phyloP scores from a whole-genome alignment of 1,140 invertebrate genomes.

The Philotrypesis tridentata region DNA sequence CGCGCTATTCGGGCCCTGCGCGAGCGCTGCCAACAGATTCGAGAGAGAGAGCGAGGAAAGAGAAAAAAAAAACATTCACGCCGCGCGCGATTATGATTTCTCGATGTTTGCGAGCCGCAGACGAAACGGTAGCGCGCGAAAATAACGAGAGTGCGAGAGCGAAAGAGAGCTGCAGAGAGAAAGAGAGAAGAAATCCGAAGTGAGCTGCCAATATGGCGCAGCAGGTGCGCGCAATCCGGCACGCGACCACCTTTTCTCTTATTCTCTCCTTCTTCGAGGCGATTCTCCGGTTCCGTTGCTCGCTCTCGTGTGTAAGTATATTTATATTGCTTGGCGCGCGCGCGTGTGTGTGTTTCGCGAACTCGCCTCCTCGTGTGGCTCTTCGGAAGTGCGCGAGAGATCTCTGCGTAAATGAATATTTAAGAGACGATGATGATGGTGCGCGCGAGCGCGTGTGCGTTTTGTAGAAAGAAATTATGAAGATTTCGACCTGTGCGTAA shows the following conservation, averaged over 20 bases:
- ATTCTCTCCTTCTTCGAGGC: conserved; percentile 16
- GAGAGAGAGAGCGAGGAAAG: too few species aligned
- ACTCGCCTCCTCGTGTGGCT: background rate
- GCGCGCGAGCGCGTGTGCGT: too few species aligned
- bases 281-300: too few species aligned
- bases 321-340: too few species aligned
- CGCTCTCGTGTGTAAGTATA: too few species aligned
- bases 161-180: conserved; percentile 1
- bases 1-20: too few species aligned
- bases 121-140: too few species aligned
- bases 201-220: conserved; percentile 35
- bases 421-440: too few species aligned
- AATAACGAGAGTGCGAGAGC: background rate
- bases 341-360: background rate
- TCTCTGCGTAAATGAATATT: background rate
- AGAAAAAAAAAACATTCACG: too few species aligned
- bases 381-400: background rate
- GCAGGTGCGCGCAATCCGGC: conserved; percentile 42
- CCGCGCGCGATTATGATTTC: too few species aligned
- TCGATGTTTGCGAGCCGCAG: too few species aligned
- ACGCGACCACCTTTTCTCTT: conserved; percentile 46
- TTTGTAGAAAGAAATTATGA: background rate
- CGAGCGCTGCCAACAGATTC: too few species aligned
- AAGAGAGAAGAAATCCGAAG: conserved; percentile 49
- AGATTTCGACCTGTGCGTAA: background rate